A percentile compares a stretch with the other conserved stretches of the same genome.
These are phyloP conservation scores for Ganaspis sp. DNA, from an alignment of 1,140 invertebrate genomes.

Conservation along the genomic window DNA sequence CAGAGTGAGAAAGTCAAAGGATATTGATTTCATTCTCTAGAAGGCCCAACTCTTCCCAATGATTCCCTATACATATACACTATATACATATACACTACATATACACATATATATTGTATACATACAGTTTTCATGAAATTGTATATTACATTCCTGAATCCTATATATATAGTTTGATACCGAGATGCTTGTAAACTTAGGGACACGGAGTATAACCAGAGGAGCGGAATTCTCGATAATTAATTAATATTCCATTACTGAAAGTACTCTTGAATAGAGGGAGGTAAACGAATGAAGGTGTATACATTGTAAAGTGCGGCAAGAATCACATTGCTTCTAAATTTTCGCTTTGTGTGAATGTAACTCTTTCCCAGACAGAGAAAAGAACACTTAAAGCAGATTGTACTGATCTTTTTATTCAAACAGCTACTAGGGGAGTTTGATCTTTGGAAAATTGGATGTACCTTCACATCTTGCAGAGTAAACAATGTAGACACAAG, in stretches of 20 bases:
- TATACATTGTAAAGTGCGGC: not conserved
- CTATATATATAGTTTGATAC: not conserved
- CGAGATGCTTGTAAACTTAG: not conserved
- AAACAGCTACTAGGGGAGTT: not conserved
- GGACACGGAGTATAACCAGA: not conserved
- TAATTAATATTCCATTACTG: not conserved
- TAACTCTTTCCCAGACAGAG: not conserved
- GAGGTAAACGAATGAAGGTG: not conserved
- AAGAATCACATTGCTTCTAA: not conserved
- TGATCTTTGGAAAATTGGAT: slow-evolving; percentile 24
- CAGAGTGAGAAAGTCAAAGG: slow-evolving; percentile 14
- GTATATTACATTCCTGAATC: not conserved
- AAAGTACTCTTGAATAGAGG: no score
- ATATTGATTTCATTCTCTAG: slow-evolving; percentile 17
- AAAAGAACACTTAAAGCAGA: slow-evolving; percentile 22
- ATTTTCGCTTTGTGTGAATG: not conserved
- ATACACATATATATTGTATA: no score
- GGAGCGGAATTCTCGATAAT: not conserved
- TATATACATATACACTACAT: not conserved
- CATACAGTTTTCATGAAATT: not conserved
- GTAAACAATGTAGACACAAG: slow-evolving; percentile 2
- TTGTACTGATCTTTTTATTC: slow-evolving; percentile 18
- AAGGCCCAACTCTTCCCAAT: slow-evolving; percentile 2
- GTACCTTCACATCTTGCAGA: slow-evolving; percentile 13
- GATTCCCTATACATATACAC: not conserved